Base-by-base conservation (phyloP, 2,113 vertebrate genomes). In the Sturnus vulgaris region DNA sequence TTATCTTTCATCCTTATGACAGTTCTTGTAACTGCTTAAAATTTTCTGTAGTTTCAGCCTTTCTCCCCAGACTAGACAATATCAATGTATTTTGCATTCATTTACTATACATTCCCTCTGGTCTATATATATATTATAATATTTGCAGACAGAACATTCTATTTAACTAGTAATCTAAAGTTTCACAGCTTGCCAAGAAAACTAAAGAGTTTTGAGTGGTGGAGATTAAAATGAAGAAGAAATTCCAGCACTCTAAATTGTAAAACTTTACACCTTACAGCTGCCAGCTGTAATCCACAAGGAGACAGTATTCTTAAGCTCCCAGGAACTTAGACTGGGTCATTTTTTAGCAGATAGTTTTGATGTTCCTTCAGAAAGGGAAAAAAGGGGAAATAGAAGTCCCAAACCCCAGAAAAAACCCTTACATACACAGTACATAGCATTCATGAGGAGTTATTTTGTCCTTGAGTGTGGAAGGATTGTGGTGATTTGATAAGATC, bases 171-270 rank as follows among this genome's bases (percentile, higher is more conserved):
- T 65, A 92, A 83, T 78, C 70, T 93, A 52, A 82, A 78, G 86
- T 92, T 75, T 90, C 78, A 93, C 75, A 92, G 42, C 60, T 94
- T 0, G 15, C 88, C 92, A 95, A 92, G 68, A 92, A 92, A 93
- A 93, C 5, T 8, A 70, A 95, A 91, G 70, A 28, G 15, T 72
- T 96, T 93, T 81, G 91, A 85, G 55, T 72, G 87, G 68, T 27
- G 70, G 59, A 93, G 86, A 82, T 90, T 93, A 96, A 96, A 96
- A 96, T 89, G 53, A 95, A 93, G 82, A 93, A 86, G 82, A 96
- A 97, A 94, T 66, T 86, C 80, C 91, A 92, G 52, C 61, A 59
- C 78, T 86, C 56, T 96, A 96, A 94, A 72, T 39, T 96, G 66
- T 90, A 83, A 95, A 92, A 95, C 37, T 68, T 88, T 88, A 85